Base-by-base conservation (phyloP, 2,113 vertebrate genomes). In the Otis tarda region DNA sequence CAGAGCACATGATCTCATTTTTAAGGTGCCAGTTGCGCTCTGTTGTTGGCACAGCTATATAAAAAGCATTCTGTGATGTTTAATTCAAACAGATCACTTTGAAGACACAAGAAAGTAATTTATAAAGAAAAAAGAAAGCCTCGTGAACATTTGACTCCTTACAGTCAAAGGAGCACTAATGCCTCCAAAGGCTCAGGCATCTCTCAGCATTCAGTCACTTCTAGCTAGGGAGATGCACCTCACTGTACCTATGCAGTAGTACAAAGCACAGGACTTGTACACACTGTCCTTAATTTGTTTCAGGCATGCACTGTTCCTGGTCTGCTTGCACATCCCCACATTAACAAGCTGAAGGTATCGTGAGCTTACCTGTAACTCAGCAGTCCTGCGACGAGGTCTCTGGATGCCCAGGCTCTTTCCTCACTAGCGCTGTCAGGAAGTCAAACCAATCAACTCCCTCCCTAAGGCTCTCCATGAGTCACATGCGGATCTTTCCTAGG, bases 201-300 rank as follows among this genome's bases (percentile, higher is more conserved):
- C 12, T 5, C 69, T 15, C 2, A 16, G 35, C 37, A 45, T 6
- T 37, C 79, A 9, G n/a, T 5, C 52, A 30, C 21, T 70, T 55
- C 43, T 21, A 63, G 57, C 63, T 19, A 30, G 25, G 50, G 13
- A 74, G 20, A 25, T 45, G 47, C 12, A 41, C 7, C 57, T 70
- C 43, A 6, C 49, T n/a, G 5, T 19, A 5, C 10, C 82, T 14
- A 1, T 1, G 31, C 1, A 30, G 35, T 5, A 35, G 17, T 4
- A 24, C 81, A 47, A 53, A 81, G 52, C 57, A 49, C 37, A 30
- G 52, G 64, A 20, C 41, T 28, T 27, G 14, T 7, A 14, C 9
- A 15, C 7, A 8, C 57, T 47, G n/a, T 6, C 63, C 77, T 64
- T 24, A 4, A 39, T 28, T 77, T 28, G 27, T 15, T 73, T 24